Conservation (phyloP, 1,140 invertebrate species). For the Calliphora vicina region DNA sequence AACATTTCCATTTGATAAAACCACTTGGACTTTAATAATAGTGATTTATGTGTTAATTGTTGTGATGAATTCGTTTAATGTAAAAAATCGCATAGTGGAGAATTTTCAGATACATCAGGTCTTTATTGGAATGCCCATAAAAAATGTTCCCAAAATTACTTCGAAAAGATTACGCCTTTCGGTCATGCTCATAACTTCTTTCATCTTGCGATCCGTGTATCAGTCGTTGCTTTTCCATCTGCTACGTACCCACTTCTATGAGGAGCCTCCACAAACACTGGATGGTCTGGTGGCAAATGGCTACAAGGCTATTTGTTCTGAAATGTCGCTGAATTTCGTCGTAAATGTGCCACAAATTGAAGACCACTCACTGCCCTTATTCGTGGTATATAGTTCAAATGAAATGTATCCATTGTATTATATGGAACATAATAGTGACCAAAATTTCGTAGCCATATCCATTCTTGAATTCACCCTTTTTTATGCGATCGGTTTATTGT, state of each 20-base stretch:
- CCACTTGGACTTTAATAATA: slow-evolving; percentile 1
- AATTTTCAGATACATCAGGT: background rate
- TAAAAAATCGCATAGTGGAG: background rate
- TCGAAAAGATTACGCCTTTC: background rate
- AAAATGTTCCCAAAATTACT: background rate
- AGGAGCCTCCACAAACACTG: background rate
- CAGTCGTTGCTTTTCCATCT: slow-evolving; percentile 22
- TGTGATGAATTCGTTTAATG: background rate
- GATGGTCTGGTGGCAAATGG: background rate
- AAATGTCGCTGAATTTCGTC: background rate
- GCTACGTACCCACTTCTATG: slow-evolving; percentile 25
- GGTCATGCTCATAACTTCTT: background rate
- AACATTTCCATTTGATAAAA: slow-evolving; percentile 24
- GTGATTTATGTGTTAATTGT: background rate
- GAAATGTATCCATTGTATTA: background rate
- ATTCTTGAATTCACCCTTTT: background rate
- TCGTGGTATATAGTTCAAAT: background rate
- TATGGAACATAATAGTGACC: background rate
- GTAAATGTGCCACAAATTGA: background rate
- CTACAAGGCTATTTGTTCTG: background rate
- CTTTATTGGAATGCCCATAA: background rate
- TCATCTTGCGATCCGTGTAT: slow-evolving; percentile 20
- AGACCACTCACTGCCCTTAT: background rate
- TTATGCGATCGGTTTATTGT: background rate
- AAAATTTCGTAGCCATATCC: background rate